A percentile compares a stretch with the other conserved stretches of the same genome.
Evolutionary conservation across 2,113 vertebrate species (phyloP).

Genomic region (Artemisiospiza belli): DNA sequence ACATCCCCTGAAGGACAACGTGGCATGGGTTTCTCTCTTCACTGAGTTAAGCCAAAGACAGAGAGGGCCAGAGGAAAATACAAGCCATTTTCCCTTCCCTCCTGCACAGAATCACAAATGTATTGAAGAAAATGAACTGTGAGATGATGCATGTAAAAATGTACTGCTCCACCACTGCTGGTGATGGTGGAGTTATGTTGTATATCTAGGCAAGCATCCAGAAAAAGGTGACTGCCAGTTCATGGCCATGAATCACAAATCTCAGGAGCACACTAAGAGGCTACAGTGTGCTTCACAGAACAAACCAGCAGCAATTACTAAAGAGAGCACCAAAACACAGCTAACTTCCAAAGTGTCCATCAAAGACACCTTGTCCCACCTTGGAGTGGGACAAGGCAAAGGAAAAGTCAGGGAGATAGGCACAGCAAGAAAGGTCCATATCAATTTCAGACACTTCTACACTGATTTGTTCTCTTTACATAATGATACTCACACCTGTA

Average conservation of each 20-base stretch:
- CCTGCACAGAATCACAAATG: neutral
- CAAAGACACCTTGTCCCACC: neutral
- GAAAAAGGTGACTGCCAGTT: slow-evolving; percentile 47
- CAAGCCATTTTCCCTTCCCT: neutral
- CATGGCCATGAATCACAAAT: neutral
- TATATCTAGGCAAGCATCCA: slow-evolving; percentile 62
- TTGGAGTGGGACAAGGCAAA: neutral
- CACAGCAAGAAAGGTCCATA: neutral
- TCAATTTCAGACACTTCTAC: neutral
- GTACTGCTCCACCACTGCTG: slow-evolving; percentile 16
- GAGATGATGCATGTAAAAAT: neutral
- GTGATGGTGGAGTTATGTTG: slow-evolving; percentile 28
- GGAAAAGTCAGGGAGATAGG: neutral
- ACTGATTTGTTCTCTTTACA: neutral
- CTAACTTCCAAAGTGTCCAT: neutral
- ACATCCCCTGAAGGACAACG: neutral
- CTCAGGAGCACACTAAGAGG: slow-evolving; percentile 25
- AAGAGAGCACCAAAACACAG: slow-evolving; percentile 6
- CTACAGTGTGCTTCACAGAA: neutral
- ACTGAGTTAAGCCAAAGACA: neutral
- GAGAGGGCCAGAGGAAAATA: neutral
- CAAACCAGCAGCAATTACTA: neutral
- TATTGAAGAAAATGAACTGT: slow-evolving; percentile 32
- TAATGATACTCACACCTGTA: accelerated
- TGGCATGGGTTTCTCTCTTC: neutral